Evolutionary conservation across 2,888 invertebrate species (phyloP).

Genomic region (Anticlea derivata): DNA sequence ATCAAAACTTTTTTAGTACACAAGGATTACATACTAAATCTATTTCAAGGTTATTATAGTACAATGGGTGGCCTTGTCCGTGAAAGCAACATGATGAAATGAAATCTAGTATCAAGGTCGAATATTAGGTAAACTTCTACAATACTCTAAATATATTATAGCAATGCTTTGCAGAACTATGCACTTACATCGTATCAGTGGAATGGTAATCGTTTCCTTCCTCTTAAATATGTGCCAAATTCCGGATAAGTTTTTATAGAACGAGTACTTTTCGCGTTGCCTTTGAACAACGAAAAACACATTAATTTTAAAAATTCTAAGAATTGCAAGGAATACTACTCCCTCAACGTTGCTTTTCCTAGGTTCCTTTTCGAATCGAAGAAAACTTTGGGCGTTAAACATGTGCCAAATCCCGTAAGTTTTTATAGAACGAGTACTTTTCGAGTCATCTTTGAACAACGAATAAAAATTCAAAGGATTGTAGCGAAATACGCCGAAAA

Average conservation of each 20-base stretch:
- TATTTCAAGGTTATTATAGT: too few species aligned
- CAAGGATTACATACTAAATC: too few species aligned
- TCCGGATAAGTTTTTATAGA: conserved; percentile 77
- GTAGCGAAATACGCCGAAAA: too few species aligned
- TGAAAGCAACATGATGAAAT: neutral
- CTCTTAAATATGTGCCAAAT: conserved; percentile 78
- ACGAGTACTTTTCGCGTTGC: conserved; percentile 65
- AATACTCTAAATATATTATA: conserved; percentile 13
- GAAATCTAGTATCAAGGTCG: conserved; percentile 7
- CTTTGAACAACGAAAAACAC: conserved; percentile 52
- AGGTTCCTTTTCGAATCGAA: too few species aligned
- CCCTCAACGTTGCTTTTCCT: too few species aligned
- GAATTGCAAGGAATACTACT: too few species aligned
- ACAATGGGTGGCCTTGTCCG: too few species aligned
- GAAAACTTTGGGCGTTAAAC: too few species aligned
- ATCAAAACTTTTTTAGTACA: too few species aligned
- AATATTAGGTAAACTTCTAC: conserved; percentile 2
- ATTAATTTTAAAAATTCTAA: conserved; percentile 10
- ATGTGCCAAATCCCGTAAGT: conserved; percentile 76
- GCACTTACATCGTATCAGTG: conserved; percentile 68
- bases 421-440: conserved; percentile 75
- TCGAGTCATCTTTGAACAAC: conserved; percentile 59
- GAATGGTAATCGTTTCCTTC: conserved; percentile 48
- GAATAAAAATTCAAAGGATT: too few species aligned
- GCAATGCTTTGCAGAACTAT: conserved; percentile 77